Evolutionary conservation across 2,888 invertebrate genomes (phyloP), one percentile per base, ranked within the genome.

Genomic region (Scaeva pyrastri): DNA sequence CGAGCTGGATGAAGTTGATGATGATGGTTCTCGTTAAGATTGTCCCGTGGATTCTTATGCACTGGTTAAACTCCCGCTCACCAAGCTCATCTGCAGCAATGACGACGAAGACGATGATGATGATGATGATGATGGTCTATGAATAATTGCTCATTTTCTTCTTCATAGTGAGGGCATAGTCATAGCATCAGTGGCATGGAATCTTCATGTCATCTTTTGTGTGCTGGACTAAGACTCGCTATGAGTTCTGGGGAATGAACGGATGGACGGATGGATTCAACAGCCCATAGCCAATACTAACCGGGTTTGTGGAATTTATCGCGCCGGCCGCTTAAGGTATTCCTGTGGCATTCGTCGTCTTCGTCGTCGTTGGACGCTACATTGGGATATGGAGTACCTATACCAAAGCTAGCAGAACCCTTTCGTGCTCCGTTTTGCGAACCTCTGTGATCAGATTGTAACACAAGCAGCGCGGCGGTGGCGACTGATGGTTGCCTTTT

Each of bases 11-110:
- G 77, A 82, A 77, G 82, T 81, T 86, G 85, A 86, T 86, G 85
- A 86, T 81, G 85, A 86, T 80, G 85, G 77, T 77, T 82, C 86
- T 86, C 77, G 86, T 86, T 86, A 86, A 86, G 86, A 86, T 86
- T 82, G 86, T 70, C 64, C 58, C 36, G 31, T 48, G 31, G n/a
- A 74, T 71, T 58, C 45, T 66, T 62, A 21, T 52, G 39, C 41
- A 39, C 8, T 16, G 19, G n/a, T 43, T 23, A 21, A 1, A 23
- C 55, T 55, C 31, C 5, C 26, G 21, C 62, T 39, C 19, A 10
- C 36, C 45, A 21, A 19, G 50, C 43, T 58, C 55, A n/a, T 10
- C 36, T n/a, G n/a, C 16, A 43, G 36, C 23, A 21, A 19, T n/a
- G 36, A 56, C 39, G n/a, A 23, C 48, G 58, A 70, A 52, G 56